These are phyloP conservation scores for Drosophila burlai DNA, from an alignment of 1,140 invertebrate species.

Conservation along the genomic window DNA sequence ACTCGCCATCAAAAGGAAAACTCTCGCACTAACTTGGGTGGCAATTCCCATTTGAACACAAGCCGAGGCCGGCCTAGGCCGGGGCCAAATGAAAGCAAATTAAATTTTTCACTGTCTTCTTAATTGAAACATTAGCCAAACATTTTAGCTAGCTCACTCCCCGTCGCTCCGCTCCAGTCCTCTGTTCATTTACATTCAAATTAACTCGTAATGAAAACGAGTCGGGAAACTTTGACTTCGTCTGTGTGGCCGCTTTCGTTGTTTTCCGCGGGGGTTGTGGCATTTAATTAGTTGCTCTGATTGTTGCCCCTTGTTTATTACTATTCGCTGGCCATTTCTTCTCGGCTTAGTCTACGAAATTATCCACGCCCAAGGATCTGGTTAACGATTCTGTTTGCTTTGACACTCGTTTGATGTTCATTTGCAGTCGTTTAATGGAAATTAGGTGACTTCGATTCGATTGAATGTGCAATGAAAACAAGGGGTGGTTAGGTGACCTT, in stretches of 20 bases:
- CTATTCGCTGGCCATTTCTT: slow-evolving; percentile 69
- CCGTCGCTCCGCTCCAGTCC: background rate
- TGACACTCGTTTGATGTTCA: slow-evolving; percentile 61
- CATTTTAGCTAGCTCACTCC: slow-evolving; percentile 65
- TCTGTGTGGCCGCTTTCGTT: slow-evolving; percentile 12
- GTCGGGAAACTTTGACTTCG: slow-evolving; percentile 66
- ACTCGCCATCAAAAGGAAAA: slow-evolving; percentile 28
- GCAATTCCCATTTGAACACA: slow-evolving; percentile 63
- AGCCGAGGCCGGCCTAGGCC: background rate
- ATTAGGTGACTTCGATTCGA: slow-evolving; percentile 16
- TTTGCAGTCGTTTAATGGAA: slow-evolving; percentile 43
- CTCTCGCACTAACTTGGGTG: slow-evolving; percentile 55
- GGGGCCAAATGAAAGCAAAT: slow-evolving; percentile 79
- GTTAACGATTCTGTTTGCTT: slow-evolving; percentile 59
- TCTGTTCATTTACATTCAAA: slow-evolving; percentile 84
- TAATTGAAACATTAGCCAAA: slow-evolving; percentile 85
- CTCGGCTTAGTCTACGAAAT: slow-evolving; percentile 57
- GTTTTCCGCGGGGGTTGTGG: slow-evolving; percentile 62
- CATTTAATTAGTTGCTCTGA: slow-evolving; percentile 82
- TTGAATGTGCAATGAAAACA: slow-evolving; percentile 26
- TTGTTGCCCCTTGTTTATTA: slow-evolving; percentile 55
- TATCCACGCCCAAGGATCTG: slow-evolving; percentile 47
- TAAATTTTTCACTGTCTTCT: slow-evolving; percentile 83
- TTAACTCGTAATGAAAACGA: slow-evolving; percentile 85
- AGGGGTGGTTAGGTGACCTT: slow-evolving; percentile 20